Conservation (phyloP, 2,888 invertebrate species). For the Sinodicranocentrus sp. region DNA sequence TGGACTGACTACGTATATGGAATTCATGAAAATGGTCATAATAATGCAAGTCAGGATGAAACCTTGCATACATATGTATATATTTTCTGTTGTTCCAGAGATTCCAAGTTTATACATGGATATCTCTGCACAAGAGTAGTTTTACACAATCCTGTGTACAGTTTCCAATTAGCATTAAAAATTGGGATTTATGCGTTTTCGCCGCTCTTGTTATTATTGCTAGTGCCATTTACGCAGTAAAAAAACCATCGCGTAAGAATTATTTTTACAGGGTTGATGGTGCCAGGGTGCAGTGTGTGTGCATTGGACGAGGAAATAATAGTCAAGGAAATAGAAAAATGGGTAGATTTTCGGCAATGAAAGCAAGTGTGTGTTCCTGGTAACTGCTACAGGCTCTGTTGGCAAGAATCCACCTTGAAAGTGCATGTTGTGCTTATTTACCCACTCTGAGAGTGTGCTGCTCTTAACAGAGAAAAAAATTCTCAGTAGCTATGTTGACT, state of each 20-base stretch:
- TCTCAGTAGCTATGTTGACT: too few species aligned
- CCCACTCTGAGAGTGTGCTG: not conserved
- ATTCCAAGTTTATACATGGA: conserved; percentile 3
- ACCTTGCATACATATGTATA: not conserved
- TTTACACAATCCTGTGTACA: conserved; percentile 11
- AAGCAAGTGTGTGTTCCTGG: conserved; percentile 29
- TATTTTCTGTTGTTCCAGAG: not conserved
- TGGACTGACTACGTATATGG: conserved; percentile 8
- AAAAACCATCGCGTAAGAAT: not conserved
- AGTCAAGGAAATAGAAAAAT: not conserved
- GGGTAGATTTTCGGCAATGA: conserved; percentile 7
- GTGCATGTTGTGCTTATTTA: too few species aligned
- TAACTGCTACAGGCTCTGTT: conserved; percentile 55
- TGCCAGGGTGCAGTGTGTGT: not conserved
- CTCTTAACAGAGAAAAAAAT: not conserved
- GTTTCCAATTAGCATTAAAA: conserved; percentile 62
- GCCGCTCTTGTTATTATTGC: conserved; percentile 39
- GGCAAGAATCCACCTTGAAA: conserved; percentile 48
- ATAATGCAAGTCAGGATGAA: not conserved
- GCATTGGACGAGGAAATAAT: not conserved
- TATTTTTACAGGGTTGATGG: not conserved
- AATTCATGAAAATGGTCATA: conserved; percentile 18
- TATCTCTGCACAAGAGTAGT: not conserved
- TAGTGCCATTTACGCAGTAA: not conserved
- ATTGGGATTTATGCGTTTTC: conserved; percentile 58